phyloP scores from a whole-genome alignment of 2,113 vertebrate species.

The Camarhynchus parvulus region DNA sequence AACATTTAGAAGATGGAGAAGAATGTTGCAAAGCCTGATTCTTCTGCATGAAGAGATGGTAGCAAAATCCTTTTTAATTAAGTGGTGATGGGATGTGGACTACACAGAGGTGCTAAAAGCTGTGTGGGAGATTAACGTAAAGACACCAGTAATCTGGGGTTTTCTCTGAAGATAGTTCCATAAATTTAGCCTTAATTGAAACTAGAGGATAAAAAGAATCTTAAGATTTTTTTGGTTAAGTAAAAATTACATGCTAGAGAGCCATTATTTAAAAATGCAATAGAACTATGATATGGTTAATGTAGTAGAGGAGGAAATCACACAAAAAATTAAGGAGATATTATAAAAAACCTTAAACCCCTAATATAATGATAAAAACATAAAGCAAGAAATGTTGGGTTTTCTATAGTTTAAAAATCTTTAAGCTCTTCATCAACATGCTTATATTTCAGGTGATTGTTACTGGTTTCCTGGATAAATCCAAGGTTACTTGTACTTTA shows the following conservation, averaged over 20 bases:
- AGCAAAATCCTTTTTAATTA: slow-evolving; percentile 24
- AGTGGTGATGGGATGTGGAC: background rate
- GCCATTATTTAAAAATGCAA: background rate
- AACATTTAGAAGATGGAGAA: background rate
- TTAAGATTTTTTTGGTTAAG: slow-evolving; percentile 17
- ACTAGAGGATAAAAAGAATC: background rate
- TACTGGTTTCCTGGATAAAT: background rate
- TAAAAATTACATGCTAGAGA: slow-evolving; percentile 28
- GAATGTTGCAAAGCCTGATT: background rate
- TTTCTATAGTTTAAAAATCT: background rate
- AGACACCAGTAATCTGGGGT: slow-evolving; percentile 24
- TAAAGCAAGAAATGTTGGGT: background rate
- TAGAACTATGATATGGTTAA: slow-evolving; percentile 9
- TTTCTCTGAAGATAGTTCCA: slow-evolving; percentile 38
- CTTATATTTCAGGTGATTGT: background rate
- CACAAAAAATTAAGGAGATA: background rate
- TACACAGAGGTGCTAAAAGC: slow-evolving; percentile 46
- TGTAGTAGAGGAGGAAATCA: background rate
- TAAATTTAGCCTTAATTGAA: slow-evolving; percentile 56
- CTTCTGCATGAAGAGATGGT: background rate
- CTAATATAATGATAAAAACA: background rate
- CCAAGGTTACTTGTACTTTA: background rate
- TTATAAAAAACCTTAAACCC: background rate
- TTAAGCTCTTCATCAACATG: background rate
- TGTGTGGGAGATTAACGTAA: slow-evolving; percentile 35